Evolutionary conservation across 2,888 invertebrate genomes (phyloP), one percentile per base, ranked within the genome.

Genomic region (Epistrophella euchroma): DNA sequence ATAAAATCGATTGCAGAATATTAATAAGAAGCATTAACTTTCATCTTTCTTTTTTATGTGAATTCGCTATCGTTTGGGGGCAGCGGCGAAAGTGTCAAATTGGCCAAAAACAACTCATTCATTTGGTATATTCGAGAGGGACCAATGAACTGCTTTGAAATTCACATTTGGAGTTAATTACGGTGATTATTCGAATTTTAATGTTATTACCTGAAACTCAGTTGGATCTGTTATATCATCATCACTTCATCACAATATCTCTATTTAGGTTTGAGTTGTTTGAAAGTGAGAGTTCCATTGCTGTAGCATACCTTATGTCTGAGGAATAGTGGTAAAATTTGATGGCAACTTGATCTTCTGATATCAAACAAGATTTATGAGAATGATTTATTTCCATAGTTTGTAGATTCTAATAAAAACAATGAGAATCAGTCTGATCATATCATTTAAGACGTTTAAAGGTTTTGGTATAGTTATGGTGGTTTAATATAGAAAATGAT

Each of bases 281-380:
- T 64, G 45, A 64, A 64, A 64, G 64, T 64, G 64, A 64, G 64
- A 64, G 64, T 62, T 64, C 10, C 17, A 11, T n/a, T 43, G 43
- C n/a, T n/a, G n/a, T n/a, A n/a, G n/a, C 40, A 58, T 37, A 22
- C n/a, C n/a, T n/a, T n/a, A 37, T 15, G 15, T 62, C 64, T 17
- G 45, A 43, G 10, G 43, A 43, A 60, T 40, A 15, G 22, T 40
- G 6, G 9, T 28, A 43, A 43, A 17, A 28, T 45, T 64, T n/a
- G 22, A 13, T 19, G 37, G 37, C 37, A 15, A 17, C 43, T 45
- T 45, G 17, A 28, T 28, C 45, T 25, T 25, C 45, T 25, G 45
- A 28, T 43, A 60, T 62, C n/a, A 28, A 64, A 28, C 40, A 64
- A 43, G 60, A 28, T 45, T 64, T 64, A 45, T 17, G 13, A 28